Percentiles rank a stretch among this genome's conserved stretches.
Conservation (phyloP, 2,797 vertebrate genomes). For the Parauchenoglanis punctatus region DNA sequence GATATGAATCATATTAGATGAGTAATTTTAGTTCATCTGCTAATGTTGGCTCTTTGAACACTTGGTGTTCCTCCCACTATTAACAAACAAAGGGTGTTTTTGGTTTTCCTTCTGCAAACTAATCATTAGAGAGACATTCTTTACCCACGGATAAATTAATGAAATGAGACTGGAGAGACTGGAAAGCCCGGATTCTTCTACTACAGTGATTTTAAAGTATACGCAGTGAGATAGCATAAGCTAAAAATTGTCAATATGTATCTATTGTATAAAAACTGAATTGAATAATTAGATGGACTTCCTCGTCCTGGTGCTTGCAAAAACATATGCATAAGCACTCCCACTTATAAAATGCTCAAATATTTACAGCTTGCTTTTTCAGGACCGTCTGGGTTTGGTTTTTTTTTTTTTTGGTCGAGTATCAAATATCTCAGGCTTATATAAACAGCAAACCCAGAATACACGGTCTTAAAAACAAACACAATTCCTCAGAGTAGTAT, state of each 20-base stretch:
- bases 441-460: background rate
- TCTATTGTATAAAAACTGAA: background rate
- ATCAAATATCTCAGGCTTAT: background rate
- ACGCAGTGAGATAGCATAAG: background rate
- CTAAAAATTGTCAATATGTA: background rate
- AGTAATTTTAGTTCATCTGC: conserved; percentile 1
- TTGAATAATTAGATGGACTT: background rate
- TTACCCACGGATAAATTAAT: background rate
- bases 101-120: background rate
- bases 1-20: conserved; percentile 22
- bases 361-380: conserved; percentile 8
- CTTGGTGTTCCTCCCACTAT: background rate
- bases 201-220: background rate
- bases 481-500: conserved; percentile 3
- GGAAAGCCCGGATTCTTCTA: background rate
- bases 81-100: background rate
- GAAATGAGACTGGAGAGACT: background rate
- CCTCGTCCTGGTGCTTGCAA: background rate
- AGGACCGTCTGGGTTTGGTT: background rate
- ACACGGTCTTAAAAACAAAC: background rate
- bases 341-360: background rate
- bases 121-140: background rate
- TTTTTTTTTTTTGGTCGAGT: background rate
- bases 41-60: background rate
- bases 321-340: background rate